These are phyloP conservation scores for Lasioglossum marginatum DNA, from an alignment of 2,888 invertebrate species.

Conservation along the genomic window DNA sequence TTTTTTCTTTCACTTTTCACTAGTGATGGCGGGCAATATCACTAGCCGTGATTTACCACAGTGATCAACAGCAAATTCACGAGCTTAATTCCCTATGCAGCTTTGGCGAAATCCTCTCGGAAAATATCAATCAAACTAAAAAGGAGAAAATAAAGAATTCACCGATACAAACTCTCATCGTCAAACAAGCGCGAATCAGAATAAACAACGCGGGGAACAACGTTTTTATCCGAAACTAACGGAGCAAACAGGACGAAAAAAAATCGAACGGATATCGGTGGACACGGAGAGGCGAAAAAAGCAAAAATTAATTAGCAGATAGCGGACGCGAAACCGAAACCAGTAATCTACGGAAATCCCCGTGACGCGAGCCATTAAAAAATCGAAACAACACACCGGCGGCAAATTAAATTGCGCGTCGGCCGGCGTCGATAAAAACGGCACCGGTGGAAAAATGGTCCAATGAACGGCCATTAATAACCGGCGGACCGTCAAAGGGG, in stretches of 20 bases:
- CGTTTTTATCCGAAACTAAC: not conserved
- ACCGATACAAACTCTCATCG: not conserved
- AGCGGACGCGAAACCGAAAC: not conserved
- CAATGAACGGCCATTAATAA: not conserved
- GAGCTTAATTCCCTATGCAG: too few relatives aligned
- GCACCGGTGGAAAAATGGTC: not conserved
- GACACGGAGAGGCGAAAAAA: not conserved
- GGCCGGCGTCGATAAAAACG: not conserved
- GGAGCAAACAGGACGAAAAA: not conserved
- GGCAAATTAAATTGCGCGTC: not conserved
- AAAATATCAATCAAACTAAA: not conserved
- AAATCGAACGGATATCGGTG: not conserved
- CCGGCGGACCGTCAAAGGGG: not conserved
- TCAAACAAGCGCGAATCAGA: not conserved
- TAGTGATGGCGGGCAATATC: too few relatives aligned
- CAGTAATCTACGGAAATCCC: constrained; percentile 4
- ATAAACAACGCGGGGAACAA: not conserved
- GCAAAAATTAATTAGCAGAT: constrained; percentile 3
- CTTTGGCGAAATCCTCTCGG: not conserved
- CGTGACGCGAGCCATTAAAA: not conserved
- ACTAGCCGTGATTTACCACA: too few relatives aligned
- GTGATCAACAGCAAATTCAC: too few relatives aligned
- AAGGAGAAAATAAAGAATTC: not conserved
- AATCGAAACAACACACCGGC: not conserved
- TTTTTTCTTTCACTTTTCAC: constrained; percentile 7